Evolutionary conservation across 2,113 vertebrate species (phyloP), one percentile per base, ranked within the genome.

Genomic region (Elaphurus davidianus): DNA sequence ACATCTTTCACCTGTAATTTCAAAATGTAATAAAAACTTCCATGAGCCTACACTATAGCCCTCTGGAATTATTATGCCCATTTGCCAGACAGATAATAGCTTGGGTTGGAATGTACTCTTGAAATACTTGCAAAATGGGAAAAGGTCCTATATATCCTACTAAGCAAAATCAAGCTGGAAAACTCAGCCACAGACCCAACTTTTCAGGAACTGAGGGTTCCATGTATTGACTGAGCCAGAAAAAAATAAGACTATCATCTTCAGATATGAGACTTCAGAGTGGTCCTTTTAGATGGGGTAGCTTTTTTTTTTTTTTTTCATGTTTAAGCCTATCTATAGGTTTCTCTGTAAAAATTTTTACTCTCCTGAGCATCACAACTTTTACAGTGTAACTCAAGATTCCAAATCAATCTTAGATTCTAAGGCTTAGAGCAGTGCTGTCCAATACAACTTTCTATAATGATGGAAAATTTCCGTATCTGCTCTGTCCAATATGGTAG

Each of bases 101-200:
- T 45, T 74, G 57, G 12, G 27, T 15, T 76, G 57, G 64, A 83
- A 85, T n/a, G 54, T 85, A 57, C 23, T 10, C 9, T 28, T 87
- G 45, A 96, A 90, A n/a, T 54, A 55, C 28, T 87, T 82, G 64
- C 14, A 33, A 45, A 91, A 85, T 30, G 8, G 7, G 47, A 52
- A 64, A 90, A 52, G 19, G 13, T 33, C 33, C 13, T 25, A 52
- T 30, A 3, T 30, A 40, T 36, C 85, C 76, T 79, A 86, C 64
- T 60, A 91, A 93, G 88, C 55, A 96, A 92, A 92, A 79, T 30
- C 57, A 92, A 97, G 79, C 33, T 92, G 45, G 45, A 40, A 94
- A 79, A 76, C 33, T 50, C 15, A 84, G 23, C n/a, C 74, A 60
- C 8, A 43, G 9, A 87, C 2, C 4, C 36, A 94, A 50, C 81